phyloP scores from a whole-genome alignment of 2,113 vertebrate genomes.

The Myiagra hebetior region DNA sequence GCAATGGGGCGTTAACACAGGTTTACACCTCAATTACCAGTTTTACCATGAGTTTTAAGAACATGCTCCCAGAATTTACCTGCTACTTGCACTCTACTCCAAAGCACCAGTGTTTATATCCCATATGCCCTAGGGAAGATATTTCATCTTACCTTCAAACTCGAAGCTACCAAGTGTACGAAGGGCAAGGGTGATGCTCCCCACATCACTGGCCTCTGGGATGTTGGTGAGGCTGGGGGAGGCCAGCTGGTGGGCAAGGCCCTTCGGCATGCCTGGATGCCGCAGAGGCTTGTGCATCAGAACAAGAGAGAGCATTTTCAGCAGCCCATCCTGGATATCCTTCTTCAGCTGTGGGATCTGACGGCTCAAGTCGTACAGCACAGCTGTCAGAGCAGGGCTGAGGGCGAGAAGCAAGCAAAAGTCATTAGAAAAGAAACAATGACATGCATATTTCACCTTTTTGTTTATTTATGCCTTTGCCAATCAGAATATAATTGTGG shows the following conservation, averaged over 20 bases:
- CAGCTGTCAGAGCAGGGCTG: constrained; percentile 93
- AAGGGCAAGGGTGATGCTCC: constrained; percentile 94
- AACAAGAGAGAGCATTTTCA: constrained; percentile 98
- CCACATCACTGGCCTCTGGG: constrained; percentile 93
- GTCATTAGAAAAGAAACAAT: background rate
- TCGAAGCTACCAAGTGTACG: constrained; percentile 96
- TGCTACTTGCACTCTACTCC: background rate
- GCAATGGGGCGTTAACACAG: background rate
- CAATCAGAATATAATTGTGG: background rate
- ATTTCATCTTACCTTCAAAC: constrained; percentile 85
- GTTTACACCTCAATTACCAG: background rate
- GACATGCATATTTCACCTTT: background rate
- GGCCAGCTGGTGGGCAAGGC: constrained; percentile 91
- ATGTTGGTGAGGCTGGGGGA: constrained; percentile 96
- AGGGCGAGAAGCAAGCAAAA: background rate
- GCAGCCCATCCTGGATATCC: constrained; percentile 95
- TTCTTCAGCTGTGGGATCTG: constrained; percentile 98
- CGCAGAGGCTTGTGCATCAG: constrained; percentile 97
- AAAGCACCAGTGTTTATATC: background rate
- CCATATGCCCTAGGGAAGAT: too few relatives aligned
- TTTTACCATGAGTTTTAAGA: background rate
- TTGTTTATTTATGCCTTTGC: background rate
- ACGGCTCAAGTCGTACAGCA: constrained; percentile 94
- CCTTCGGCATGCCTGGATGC: constrained; percentile 97
- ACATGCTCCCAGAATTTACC: background rate